These are phyloP conservation scores for Achatina immaculata DNA, from an alignment of 1,140 invertebrate genomes.

Conservation along the genomic window DNA sequence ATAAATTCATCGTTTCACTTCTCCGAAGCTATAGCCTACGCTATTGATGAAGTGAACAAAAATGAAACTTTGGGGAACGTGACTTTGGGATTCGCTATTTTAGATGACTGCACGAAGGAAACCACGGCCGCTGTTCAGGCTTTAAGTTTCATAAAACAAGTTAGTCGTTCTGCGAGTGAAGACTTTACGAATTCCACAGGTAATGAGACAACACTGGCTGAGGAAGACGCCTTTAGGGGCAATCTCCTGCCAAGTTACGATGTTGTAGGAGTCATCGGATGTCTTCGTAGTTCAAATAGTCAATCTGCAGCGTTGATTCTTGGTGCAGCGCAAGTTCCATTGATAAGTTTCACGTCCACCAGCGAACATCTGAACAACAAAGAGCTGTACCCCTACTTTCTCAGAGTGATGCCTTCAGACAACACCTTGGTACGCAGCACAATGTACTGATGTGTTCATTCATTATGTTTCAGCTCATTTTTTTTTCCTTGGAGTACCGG, in stretches of 20 bases:
- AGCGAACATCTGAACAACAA: constrained; percentile 47
- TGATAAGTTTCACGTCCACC: constrained; percentile 61
- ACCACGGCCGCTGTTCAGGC: constrained; percentile 83
- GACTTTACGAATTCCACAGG: constrained; percentile 75
- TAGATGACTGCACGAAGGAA: constrained; percentile 83
- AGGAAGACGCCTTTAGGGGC: background rate
- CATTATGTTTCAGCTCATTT: too few species aligned
- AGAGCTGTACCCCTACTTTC: constrained; percentile 48
- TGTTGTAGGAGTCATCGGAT: constrained; percentile 51
- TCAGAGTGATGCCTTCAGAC: constrained; percentile 51
- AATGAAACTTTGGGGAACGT: constrained; percentile 67
- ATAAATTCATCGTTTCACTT: constrained; percentile 10
- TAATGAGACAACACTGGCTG: background rate
- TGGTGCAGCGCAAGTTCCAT: constrained; percentile 78
- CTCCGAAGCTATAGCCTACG: background rate
- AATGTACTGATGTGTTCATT: background rate
- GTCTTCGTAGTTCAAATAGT: constrained; percentile 74
- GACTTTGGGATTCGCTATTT: constrained; percentile 79
- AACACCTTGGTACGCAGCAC: constrained; percentile 26
- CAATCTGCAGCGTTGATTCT: constrained; percentile 77
- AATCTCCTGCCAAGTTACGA: constrained; percentile 39
- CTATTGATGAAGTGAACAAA: constrained; percentile 7
- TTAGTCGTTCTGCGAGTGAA: constrained; percentile 81
- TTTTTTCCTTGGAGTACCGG: background rate
- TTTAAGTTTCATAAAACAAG: constrained; percentile 84